These are phyloP conservation scores for Carassius carassius DNA, from an alignment of 2,113 vertebrate genomes.

Conservation along the genomic window DNA sequence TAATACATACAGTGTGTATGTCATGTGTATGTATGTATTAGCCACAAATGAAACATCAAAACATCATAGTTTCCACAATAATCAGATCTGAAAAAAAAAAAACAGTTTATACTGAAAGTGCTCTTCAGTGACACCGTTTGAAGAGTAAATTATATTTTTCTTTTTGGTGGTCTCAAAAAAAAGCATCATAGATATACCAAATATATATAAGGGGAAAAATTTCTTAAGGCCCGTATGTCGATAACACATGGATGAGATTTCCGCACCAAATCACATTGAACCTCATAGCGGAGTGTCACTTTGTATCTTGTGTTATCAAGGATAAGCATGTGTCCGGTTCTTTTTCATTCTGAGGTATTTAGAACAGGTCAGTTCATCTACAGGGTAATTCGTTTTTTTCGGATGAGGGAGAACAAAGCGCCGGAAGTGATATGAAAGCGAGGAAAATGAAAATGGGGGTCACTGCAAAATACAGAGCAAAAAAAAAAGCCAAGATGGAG, in stretches of 20 bases:
- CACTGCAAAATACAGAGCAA: background rate
- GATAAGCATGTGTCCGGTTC: background rate
- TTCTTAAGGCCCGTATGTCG: background rate
- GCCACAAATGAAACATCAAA: background rate
- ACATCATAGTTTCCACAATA: background rate
- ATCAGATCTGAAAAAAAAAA: background rate
- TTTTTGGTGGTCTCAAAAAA: background rate
- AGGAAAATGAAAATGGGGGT: constrained; percentile 25
- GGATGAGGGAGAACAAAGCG: constrained; percentile 7
- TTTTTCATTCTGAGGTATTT: constrained; percentile 26
- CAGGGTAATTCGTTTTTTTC: constrained; percentile 22
- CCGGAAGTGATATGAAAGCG: background rate
- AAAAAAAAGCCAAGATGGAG: constrained; percentile 59
- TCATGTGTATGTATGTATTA: background rate
- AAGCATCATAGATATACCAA: background rate
- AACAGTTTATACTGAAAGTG: background rate
- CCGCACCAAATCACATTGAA: background rate
- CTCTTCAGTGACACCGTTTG: background rate
- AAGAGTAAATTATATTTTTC: background rate
- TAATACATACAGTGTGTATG: background rate
- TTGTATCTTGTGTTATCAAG: background rate
- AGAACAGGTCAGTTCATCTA: constrained; percentile 27
- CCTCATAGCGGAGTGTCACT: constrained; percentile 1
- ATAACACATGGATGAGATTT: background rate
- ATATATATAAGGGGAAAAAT: background rate